phyloP scores from a whole-genome alignment of 2,888 invertebrate species.

The Iselma pallidipennis region DNA sequence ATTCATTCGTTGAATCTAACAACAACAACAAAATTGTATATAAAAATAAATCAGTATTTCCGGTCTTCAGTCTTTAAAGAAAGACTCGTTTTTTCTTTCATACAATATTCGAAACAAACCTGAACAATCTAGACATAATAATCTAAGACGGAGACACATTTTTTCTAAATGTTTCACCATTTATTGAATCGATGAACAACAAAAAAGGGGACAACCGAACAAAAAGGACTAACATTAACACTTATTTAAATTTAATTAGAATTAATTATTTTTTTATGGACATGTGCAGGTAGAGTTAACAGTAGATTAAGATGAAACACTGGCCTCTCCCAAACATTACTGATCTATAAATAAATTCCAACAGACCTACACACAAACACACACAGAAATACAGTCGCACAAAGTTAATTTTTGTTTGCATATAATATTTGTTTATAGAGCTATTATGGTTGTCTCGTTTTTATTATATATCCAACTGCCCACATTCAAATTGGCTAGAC shows the following conservation, averaged over 20 bases:
- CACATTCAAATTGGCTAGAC: background rate
- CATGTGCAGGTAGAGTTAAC: background rate
- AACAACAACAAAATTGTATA: slow-evolving; percentile 14
- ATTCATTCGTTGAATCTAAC: slow-evolving; percentile 39
- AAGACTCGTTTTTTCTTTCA: background rate
- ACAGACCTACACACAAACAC: slow-evolving; percentile 46
- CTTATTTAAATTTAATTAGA: background rate
- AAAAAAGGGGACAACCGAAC: background rate
- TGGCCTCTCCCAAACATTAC: slow-evolving; percentile 42
- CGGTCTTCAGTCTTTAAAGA: background rate
- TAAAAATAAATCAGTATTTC: background rate
- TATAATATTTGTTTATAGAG: slow-evolving; percentile 32
- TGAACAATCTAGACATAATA: slow-evolving; percentile 62
- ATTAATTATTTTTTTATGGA: background rate
- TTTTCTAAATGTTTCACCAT: slow-evolving; percentile 47
- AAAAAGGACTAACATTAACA: background rate
- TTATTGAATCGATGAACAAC: slow-evolving; percentile 20
- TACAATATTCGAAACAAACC: slow-evolving; percentile 50
- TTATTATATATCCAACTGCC: slow-evolving; percentile 8
- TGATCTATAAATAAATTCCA: slow-evolving; percentile 54
- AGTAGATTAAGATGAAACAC: slow-evolving; percentile 18
- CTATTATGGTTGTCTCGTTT: slow-evolving; percentile 29
- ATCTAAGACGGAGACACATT: slow-evolving; percentile 59
- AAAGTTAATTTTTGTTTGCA: slow-evolving; percentile 44
- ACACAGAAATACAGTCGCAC: background rate